phyloP scores from a whole-genome alignment of 2,797 vertebrate genomes.

The Sebastolobus alascanus region DNA sequence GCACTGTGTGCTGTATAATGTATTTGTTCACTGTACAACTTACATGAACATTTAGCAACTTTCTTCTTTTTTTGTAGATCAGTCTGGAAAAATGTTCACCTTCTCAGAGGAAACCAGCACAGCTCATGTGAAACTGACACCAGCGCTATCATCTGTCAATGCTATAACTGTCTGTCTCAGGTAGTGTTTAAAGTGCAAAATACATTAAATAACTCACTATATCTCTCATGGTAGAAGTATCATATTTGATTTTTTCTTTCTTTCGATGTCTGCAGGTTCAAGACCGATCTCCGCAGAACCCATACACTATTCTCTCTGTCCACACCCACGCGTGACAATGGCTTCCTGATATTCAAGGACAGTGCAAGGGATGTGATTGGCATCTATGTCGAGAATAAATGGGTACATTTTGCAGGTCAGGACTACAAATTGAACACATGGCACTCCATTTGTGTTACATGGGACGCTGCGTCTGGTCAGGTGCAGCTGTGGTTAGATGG shows the following conservation, averaged over 20 bases:
- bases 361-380: background rate
- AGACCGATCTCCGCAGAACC: conserved; percentile 49
- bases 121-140: conserved; percentile 49
- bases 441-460: conserved; percentile 70
- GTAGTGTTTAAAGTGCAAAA: conserved; percentile 15
- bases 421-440: conserved; percentile 6
- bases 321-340: background rate
- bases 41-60: conserved; percentile 15
- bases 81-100: conserved; percentile 60
- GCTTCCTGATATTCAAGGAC: conserved; percentile 49
- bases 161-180: conserved; percentile 69
- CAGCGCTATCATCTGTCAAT: conserved; percentile 27
- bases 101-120: conserved; percentile 64
- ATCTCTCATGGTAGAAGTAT: background rate
- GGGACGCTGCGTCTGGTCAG: conserved; percentile 60
- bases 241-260: background rate
- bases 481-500: conserved; percentile 67
- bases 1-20: background rate
- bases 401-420: accelerated
- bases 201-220: background rate
- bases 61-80: conserved; percentile 49
- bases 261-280: conserved; percentile 39
- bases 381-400: accelerated
- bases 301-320: conserved; percentile 72
- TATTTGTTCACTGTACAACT: background rate